Conservation (phyloP, 2,888 invertebrate genomes). For the Ophonus ardosiacus region DNA sequence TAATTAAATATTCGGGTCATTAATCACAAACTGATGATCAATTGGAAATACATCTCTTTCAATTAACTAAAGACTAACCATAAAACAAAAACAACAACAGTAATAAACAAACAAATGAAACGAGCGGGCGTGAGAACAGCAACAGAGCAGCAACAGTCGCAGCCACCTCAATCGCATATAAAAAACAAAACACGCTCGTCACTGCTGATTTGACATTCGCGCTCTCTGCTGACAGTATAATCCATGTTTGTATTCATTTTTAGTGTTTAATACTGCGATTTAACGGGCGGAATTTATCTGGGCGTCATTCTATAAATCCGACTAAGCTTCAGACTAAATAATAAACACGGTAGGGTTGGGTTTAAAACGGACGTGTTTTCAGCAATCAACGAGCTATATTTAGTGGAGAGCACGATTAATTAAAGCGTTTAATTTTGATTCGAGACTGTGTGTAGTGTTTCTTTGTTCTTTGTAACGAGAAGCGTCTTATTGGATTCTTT, state of each 20-base stretch:
- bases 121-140: constrained; percentile 36
- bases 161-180: constrained; percentile 2
- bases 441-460: constrained; percentile 3
- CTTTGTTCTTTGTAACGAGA: constrained; percentile 20
- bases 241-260: constrained; percentile 47
- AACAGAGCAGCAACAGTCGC: constrained; percentile 1
- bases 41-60: constrained; percentile 36
- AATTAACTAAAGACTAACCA: constrained; percentile 18
- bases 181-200: constrained; percentile 40
- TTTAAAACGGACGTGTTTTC: too few species aligned
- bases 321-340: constrained; percentile 25
- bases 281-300: constrained; percentile 28
- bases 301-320: constrained; percentile 26
- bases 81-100: constrained; percentile 27
- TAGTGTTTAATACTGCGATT: constrained; percentile 38
- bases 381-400: constrained; percentile 9
- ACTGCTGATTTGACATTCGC: constrained; percentile 38
- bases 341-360: background rate
- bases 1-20: background rate
- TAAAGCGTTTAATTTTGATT: constrained; percentile 42
- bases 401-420: constrained; percentile 5
- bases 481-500: constrained; percentile 35
- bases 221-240: constrained; percentile 25
- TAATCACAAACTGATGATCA: constrained; percentile 16
- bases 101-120: constrained; percentile 31